phyloP scores from a whole-genome alignment of 2,888 invertebrate genomes.

The Platycheirus rosarum region DNA sequence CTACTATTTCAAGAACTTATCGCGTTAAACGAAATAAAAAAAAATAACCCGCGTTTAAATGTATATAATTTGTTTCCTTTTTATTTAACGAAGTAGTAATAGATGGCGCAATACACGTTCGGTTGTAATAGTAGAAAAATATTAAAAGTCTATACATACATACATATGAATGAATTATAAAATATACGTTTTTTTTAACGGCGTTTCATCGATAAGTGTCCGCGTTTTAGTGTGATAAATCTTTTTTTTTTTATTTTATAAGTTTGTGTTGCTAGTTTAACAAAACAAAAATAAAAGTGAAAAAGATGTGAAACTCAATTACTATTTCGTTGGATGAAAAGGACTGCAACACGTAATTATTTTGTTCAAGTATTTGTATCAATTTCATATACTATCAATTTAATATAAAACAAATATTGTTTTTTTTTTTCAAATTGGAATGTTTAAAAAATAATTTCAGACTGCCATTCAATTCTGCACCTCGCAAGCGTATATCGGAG shows the following conservation, averaged over 20 bases:
- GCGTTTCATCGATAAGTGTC: conserved; percentile 28
- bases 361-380: conserved; percentile 50
- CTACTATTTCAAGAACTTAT: conserved; percentile 7
- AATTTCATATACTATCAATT: conserved; percentile 5
- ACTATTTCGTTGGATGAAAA: conserved; percentile 73
- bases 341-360: conserved; percentile 74
- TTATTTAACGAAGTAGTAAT: conserved; percentile 76
- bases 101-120: conserved; percentile 63
- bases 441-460: conserved; percentile 35
- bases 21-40: conserved; percentile 19
- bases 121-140: conserved; percentile 13
- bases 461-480: conserved; percentile 15
- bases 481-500: conserved; percentile 56
- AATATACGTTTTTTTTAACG: conserved; percentile 20
- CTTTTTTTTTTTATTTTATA: conserved; percentile 8
- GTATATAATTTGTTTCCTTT: conserved; percentile 57
- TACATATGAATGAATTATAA: conserved; percentile 22
- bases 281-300: conserved; percentile 35
- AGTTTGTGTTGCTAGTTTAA: conserved; percentile 50
- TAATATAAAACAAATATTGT: background rate
- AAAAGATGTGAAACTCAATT: conserved; percentile 53
- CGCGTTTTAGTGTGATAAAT: conserved; percentile 33
- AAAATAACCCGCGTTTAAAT: conserved; percentile 18
- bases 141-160: too few relatives aligned
- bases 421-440: conserved; percentile 4